Evolutionary conservation across 1,140 invertebrate genomes (phyloP).

Genomic region (Papilio glaucus): DNA sequence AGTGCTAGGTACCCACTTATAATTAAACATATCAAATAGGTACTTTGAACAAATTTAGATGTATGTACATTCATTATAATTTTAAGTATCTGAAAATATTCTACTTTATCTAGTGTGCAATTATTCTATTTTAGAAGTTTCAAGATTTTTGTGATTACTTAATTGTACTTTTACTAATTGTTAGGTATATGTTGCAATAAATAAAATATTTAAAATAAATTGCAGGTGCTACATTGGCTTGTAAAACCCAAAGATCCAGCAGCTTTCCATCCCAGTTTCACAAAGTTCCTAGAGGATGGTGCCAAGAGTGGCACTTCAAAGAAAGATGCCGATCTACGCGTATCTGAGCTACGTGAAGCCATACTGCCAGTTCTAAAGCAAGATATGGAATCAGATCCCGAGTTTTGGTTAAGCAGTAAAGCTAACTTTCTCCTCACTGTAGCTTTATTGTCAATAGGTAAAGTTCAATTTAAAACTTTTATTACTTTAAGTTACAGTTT

Average conservation of each 20-base stretch:
- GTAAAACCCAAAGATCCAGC: slow-evolving; percentile 90
- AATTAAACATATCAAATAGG: too few relatives aligned
- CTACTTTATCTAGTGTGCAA: too few relatives aligned
- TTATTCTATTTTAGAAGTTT: too few relatives aligned
- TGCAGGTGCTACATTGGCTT: slow-evolving; percentile 88
- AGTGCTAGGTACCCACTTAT: too few relatives aligned
- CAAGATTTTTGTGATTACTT: too few relatives aligned
- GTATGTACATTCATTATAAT: too few relatives aligned
- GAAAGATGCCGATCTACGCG: slow-evolving; percentile 89
- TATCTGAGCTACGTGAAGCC: slow-evolving; percentile 89
- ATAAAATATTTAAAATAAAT: too few relatives aligned
- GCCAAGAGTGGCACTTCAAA: slow-evolving; percentile 89
- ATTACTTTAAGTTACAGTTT: too few relatives aligned
- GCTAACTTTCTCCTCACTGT: slow-evolving; percentile 88
- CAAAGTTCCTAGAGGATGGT: slow-evolving; percentile 89
- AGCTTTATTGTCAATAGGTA: slow-evolving; percentile 85
- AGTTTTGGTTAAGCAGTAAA: slow-evolving; percentile 88
- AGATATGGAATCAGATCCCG: slow-evolving; percentile 85
- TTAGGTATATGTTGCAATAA: too few relatives aligned
- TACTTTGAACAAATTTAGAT: too few relatives aligned
- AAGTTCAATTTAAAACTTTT: slow-evolving; percentile 31
- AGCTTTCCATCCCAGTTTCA: slow-evolving; percentile 89
- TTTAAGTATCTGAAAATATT: too few relatives aligned
- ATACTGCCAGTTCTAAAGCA: slow-evolving; percentile 87
- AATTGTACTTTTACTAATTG: background rate